phyloP scores from a whole-genome alignment of 2,113 vertebrate genomes.

The Dipodomys spectabilis region DNA sequence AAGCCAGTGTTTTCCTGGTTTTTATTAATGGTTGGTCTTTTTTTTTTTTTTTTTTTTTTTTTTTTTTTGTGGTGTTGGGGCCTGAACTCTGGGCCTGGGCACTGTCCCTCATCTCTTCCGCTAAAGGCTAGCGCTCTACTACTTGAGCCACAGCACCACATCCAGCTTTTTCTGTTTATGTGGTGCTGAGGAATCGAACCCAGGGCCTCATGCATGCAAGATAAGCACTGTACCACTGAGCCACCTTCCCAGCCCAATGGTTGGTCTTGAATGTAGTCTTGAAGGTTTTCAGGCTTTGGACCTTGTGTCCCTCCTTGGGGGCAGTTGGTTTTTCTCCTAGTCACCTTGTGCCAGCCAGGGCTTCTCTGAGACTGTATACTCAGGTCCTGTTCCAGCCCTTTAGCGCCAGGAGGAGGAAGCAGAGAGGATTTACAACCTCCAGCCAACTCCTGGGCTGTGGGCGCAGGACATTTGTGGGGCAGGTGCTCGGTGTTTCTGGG shows the following conservation, averaged over 20 bases:
- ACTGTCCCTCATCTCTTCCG: too few species aligned
- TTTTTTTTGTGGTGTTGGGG: too few species aligned
- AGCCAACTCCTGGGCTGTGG: conserved; percentile 53
- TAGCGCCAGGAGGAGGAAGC: neutral
- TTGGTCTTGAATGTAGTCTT: neutral
- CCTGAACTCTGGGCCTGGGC: too few species aligned
- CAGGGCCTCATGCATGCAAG: too few species aligned
- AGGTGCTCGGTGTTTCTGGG: neutral
- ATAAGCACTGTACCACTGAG: too few species aligned
- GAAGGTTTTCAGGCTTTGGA: neutral
- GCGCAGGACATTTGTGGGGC: conserved; percentile 35
- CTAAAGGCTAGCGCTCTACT: too few species aligned
- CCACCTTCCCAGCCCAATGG: neutral
- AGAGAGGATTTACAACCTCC: neutral
- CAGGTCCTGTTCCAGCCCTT: neutral
- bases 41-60: too few species aligned
- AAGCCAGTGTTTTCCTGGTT: too few species aligned
- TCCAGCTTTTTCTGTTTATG: too few species aligned
- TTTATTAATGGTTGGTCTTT: neutral
- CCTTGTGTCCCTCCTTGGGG: neutral
- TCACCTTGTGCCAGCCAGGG: neutral
- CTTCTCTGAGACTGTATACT: neutral
- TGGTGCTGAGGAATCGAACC: too few species aligned
- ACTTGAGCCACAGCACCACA: too few species aligned
- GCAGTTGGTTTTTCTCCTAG: neutral